A percentile compares a stretch with the other conserved stretches of the same genome.
phyloP scores from a whole-genome alignment of 2,888 invertebrate species.

The Athripsodes cinereus region DNA sequence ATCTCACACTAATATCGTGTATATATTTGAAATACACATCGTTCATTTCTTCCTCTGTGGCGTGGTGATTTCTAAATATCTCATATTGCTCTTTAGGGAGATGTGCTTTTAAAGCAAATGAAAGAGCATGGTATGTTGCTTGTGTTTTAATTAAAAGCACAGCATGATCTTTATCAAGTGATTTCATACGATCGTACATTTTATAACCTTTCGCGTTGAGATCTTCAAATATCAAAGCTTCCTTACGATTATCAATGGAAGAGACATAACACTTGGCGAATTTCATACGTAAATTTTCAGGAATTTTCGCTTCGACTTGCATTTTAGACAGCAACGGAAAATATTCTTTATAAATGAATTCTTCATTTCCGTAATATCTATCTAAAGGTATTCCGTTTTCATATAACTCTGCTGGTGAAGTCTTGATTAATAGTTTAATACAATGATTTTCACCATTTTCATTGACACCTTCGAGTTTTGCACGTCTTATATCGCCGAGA shows the following conservation, averaged over 20 bases:
- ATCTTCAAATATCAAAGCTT: conserved; percentile 19
- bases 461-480: conserved; percentile 10
- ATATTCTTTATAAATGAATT: conserved; percentile 9
- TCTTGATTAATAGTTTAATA: conserved; percentile 11
- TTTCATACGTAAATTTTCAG: conserved; percentile 16
- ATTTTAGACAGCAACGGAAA: conserved; percentile 17
- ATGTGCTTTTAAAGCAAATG: conserved; percentile 7
- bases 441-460: neutral
- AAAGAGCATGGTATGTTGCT: conserved; percentile 14
- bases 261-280: conserved; percentile 12
- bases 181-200: conserved; percentile 16
- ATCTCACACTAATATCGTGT: neutral
- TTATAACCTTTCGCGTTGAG: conserved; percentile 11
- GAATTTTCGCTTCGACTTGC: conserved; percentile 22
- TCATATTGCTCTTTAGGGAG: neutral
- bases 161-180: conserved; percentile 18
- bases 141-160: conserved; percentile 10
- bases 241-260: neutral
- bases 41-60: neutral
- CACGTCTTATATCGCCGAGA: conserved; percentile 12
- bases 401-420: neutral
- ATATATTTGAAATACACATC: neutral
- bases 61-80: neutral
- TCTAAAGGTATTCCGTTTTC: conserved; percentile 8
- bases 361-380: conserved; percentile 10